Evolutionary conservation across 2,888 invertebrate species (phyloP).

Genomic region (Villa cingulata): DNA sequence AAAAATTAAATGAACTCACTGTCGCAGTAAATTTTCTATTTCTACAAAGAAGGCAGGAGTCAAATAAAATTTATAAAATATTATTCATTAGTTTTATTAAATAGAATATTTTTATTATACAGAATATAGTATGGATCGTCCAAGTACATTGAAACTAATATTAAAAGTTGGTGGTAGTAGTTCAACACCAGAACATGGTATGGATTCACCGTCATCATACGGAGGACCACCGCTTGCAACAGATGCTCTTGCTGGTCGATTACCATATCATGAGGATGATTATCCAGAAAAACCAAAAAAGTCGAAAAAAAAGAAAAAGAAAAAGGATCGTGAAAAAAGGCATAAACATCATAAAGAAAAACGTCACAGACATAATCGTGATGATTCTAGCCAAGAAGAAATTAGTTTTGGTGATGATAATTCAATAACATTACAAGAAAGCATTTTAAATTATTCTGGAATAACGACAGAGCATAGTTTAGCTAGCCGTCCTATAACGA

Average conservation of each 20-base stretch:
- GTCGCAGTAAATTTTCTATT: neutral
- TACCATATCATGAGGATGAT: conserved; percentile 16
- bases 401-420: conserved; percentile 44
- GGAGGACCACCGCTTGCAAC: neutral
- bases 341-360: conserved; percentile 61
- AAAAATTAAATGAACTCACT: neutral
- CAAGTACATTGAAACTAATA: conserved; percentile 53
- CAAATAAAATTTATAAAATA: neutral
- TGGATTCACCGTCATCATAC: conserved; percentile 35
- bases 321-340: conserved; percentile 57
- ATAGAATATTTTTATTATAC: neutral
- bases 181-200: conserved; percentile 50
- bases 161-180: conserved; percentile 56
- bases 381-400: conserved; percentile 49
- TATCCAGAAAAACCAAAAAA: conserved; percentile 47
- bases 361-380: conserved; percentile 41
- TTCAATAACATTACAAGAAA: conserved; percentile 30
- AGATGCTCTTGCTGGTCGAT: neutral
- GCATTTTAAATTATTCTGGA: conserved; percentile 30
- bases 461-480: conserved; percentile 34
- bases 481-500: conserved; percentile 31
- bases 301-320: conserved; percentile 66
- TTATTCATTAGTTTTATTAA: neutral
- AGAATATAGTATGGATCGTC: conserved; percentile 33
- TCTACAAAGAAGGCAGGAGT: neutral